Base-by-base conservation (phyloP, 1,140 invertebrate genomes). In the Octopus sinensis region DNA sequence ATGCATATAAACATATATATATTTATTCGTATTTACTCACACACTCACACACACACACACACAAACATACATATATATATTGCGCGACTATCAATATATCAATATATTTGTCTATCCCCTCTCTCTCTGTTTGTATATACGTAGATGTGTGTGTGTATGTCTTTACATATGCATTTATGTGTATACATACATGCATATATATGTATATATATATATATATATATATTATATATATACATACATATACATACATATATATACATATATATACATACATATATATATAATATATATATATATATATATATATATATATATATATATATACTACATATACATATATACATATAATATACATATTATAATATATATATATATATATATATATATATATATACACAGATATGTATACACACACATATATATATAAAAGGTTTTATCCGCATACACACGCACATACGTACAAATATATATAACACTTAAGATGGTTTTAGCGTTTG, bases 201-300 rank as follows among this genome's bases (percentile, higher is more conserved):
- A 62, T 62, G 17, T 62, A 62, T 62, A 62, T 62, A 17, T 62
- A 62, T 62, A 62, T 62, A 62, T 62, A 62, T 62, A 62, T 62
- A 62, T 9, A 6, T 62, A 62, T 6, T 62, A 17, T 62, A 62
- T 62, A 17, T 17, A 62, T 17, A 62, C 56, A 62, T 17, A 62
- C 56, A 62, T 17, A 62, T 17, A 62, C 56, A 62, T 17, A 62
- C 56, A 62, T 17, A 62, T 17, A 62, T 17, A 17, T 17, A 62
- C 17, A 62, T n/a, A n/a, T n/a, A n/a, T n/a, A n/a, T n/a, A n/a
- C n/a, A n/a, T n/a, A n/a, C n/a, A n/a, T n/a, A n/a, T n/a, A n/a
- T n/a, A n/a, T n/a, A n/a, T n/a, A n/a, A n/a, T n/a, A n/a, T 62
- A 62, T 62, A 62, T 62, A 62, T 62, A 62, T 62, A 62, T 62